These are phyloP conservation scores for Allenopithecus nigroviridis DNA, from an alignment of 2,797 vertebrate species.

Conservation along the genomic window DNA sequence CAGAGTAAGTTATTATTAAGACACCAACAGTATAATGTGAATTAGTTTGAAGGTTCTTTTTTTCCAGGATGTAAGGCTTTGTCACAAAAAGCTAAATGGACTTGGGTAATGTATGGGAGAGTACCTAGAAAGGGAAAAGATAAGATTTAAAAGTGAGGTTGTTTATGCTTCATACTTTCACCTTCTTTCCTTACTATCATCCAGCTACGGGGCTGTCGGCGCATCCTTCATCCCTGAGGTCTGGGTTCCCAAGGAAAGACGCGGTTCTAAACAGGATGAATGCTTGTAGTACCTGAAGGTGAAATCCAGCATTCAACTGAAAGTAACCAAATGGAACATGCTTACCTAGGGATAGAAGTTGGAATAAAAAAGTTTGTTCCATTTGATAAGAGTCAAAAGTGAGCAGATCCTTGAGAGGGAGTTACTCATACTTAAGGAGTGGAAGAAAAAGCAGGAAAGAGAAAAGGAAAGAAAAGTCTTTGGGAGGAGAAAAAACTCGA, in stretches of 20 bases:
- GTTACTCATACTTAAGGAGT: neutral
- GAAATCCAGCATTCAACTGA: neutral
- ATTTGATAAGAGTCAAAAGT: neutral
- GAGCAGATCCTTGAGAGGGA: neutral
- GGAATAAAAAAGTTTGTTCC: neutral
- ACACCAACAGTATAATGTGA: neutral
- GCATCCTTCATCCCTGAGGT: neutral
- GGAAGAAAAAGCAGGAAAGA: neutral
- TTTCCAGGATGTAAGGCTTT: neutral
- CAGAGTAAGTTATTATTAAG: neutral
- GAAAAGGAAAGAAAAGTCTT: neutral
- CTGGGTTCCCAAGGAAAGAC: neutral
- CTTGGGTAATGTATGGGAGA: neutral
- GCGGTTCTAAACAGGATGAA: neutral
- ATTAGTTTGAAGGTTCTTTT: neutral
- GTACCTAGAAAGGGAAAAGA: neutral
- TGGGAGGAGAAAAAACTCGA: neutral
- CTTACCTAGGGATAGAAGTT: neutral
- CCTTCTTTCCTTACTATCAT: neutral
- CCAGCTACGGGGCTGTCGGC: neutral
- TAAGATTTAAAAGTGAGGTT: neutral
- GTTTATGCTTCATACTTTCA: neutral
- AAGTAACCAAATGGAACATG: neutral
- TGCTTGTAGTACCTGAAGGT: neutral
- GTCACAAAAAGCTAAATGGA: neutral